phyloP scores from a whole-genome alignment of 1,140 invertebrate species.

The Gryllus bimaculatus region DNA sequence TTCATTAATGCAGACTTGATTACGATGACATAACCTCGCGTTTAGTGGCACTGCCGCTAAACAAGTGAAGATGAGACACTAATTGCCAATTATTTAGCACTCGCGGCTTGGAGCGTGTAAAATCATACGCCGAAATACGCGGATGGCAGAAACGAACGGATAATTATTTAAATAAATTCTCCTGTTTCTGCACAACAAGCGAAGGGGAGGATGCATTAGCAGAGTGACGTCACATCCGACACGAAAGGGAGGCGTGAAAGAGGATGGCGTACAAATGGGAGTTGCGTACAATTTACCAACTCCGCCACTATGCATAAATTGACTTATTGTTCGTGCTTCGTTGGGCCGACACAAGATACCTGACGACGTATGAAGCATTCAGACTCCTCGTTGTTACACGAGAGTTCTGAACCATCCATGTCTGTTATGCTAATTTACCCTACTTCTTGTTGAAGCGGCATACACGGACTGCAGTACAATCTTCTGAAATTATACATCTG shows the following conservation, averaged over 20 bases:
- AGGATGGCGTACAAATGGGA: not conserved
- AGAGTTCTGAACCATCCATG: no score
- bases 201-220: not conserved
- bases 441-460: no score
- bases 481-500: no score
- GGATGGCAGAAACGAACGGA: not conserved
- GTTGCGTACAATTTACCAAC: no score
- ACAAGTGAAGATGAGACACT: slow-evolving; percentile 1
- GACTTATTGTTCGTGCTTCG: no score
- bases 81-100: not conserved
- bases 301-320: no score
- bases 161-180: not conserved
- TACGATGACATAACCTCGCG: not conserved
- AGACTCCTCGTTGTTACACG: no score
- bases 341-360: no score
- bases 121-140: not conserved
- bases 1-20: slow-evolving; percentile 5
- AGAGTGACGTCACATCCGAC: not conserved
- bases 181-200: not conserved
- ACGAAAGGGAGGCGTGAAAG: not conserved
- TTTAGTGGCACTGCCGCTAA: not conserved
- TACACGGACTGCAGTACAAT: no score
- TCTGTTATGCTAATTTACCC: no score
- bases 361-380: no score
- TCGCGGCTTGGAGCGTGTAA: not conserved